Base-by-base conservation (phyloP, 2,113 vertebrate genomes). In the Casuarius casuarius region DNA sequence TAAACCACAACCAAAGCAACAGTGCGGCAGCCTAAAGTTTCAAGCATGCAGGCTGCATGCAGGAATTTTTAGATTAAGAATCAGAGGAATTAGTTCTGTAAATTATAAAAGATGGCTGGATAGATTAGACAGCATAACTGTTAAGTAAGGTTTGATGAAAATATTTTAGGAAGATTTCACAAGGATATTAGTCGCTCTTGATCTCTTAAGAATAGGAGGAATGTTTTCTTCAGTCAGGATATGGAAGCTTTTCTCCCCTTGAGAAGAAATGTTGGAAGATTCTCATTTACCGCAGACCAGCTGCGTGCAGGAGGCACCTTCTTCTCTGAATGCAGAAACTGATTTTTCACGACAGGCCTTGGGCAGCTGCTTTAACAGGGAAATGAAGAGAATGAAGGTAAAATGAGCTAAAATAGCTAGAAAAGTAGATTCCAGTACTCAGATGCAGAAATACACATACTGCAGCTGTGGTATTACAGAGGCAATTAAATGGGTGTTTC, bases 401-500 rank as follows among this genome's bases (percentile, higher is more conserved):
- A 95, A 97, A 91, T 83, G 74, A 89, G 84, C 89, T 95, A 82
- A 94, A 92, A 79, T 17, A 94, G 62, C 81, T 76, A 84, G 58
- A 58, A 87, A 96, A 95, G 96, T 76, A 65, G 62, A 71, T 94
- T 89, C 77, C 79, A 89, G 70, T 87, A 70, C 82, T 66, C 93
- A 87, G 94, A 94, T 96, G 67, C 92, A 96, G 82, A 94, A 91
- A 86, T 59, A 83, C 59, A 74, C 35, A 80, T 59, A 23, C 33
- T 97, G 95, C 96, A 97, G 96, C 96, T 97, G 96, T 80, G 93
- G 82, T 89, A 94, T 95, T 95, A 94, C 94, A 91, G 95, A 91
- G 65, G 89, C 92, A 97, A 96, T 97, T 96, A 97, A 97, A 96
- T 94, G 95, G 93, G 95, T 96, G 95, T 96, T 94, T 90, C 88